These are phyloP conservation scores for Connochaetes taurinus DNA, from an alignment of 2,113 vertebrate species.

Conservation along the genomic window DNA sequence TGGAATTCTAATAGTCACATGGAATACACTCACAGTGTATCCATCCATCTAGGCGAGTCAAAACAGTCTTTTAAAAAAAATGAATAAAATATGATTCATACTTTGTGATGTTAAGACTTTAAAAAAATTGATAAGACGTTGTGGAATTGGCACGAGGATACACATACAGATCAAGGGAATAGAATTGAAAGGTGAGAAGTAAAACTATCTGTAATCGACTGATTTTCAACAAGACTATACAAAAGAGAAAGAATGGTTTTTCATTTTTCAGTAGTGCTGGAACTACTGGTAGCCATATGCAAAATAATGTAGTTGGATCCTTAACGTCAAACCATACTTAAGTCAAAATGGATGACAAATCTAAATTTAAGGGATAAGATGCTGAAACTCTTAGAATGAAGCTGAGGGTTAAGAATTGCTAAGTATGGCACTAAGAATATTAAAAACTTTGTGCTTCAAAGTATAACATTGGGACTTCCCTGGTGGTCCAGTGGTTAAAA, in stretches of 20 bases:
- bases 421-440: background rate
- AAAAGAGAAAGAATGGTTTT: background rate
- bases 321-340: background rate
- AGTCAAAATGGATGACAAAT: background rate
- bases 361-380: background rate
- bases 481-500: background rate
- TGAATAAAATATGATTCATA: background rate
- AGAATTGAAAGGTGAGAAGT: background rate
- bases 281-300: background rate
- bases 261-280: background rate
- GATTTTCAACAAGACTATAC: background rate
- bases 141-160: background rate
- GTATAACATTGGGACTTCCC: background rate
- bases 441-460: background rate
- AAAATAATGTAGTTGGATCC: background rate
- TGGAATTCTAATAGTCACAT: background rate
- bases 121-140: background rate
- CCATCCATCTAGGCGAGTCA: background rate
- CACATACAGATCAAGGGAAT: background rate
- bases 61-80: slow-evolving; percentile 5
- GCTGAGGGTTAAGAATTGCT: background rate
- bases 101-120: background rate
- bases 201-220: background rate
- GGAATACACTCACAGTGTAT: background rate
- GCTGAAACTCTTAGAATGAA: background rate